Evolutionary conservation across 2,113 vertebrate species (phyloP).

Genomic region (Microtus richardsoni): DNA sequence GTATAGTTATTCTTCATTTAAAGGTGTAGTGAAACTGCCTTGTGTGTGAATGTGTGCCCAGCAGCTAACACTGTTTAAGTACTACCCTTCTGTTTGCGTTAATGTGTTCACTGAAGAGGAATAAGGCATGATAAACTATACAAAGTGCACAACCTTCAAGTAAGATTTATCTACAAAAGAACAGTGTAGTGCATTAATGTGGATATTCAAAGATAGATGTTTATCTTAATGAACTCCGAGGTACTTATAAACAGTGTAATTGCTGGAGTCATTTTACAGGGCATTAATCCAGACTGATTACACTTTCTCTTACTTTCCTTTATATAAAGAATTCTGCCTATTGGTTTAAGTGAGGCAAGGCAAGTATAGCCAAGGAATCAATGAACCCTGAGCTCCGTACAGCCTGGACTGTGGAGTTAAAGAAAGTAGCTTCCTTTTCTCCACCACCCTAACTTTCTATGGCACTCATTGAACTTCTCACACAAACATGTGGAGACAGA

Average conservation of each 20-base stretch:
- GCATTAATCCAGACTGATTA: slow-evolving; percentile 83
- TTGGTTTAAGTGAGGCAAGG: slow-evolving; percentile 70
- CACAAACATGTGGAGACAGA: slow-evolving; percentile 15
- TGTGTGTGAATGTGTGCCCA: slow-evolving; percentile 77
- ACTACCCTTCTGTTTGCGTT: slow-evolving; percentile 64
- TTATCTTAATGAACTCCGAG: slow-evolving; percentile 85
- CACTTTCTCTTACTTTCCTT: slow-evolving; percentile 78
- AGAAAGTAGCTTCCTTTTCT: not conserved
- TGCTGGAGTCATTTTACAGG: slow-evolving; percentile 82
- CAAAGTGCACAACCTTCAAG: slow-evolving; percentile 57
- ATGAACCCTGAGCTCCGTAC: not conserved
- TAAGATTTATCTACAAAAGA: slow-evolving; percentile 81
- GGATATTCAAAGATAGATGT: slow-evolving; percentile 84
- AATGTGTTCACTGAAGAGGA: slow-evolving; percentile 73
- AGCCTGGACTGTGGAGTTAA: not conserved
- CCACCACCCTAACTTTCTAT: not conserved
- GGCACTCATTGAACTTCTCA: not conserved
- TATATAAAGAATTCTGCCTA: slow-evolving; percentile 67
- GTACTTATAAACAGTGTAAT: slow-evolving; percentile 83
- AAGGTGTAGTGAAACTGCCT: slow-evolving; percentile 70
- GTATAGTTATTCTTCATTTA: slow-evolving; percentile 82
- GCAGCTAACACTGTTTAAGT: slow-evolving; percentile 75
- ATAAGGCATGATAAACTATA: slow-evolving; percentile 67
- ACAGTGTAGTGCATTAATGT: slow-evolving; percentile 82
- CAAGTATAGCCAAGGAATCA: not conserved